phyloP scores from a whole-genome alignment of 2,113 vertebrate genomes.

The Sander vitreus region DNA sequence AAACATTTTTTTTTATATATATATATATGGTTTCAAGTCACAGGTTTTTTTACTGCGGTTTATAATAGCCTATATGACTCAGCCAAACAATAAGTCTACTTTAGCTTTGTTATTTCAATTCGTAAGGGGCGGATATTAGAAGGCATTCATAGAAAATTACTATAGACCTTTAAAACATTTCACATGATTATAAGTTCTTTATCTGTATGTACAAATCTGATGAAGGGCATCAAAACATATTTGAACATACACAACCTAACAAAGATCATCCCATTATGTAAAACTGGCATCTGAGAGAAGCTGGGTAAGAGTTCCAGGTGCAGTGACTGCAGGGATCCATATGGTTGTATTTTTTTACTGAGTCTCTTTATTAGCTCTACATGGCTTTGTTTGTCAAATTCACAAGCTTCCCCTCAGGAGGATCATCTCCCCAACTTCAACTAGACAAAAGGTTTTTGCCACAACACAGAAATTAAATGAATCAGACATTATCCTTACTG shows the following conservation, averaged over 20 bases:
- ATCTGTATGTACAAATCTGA: slow-evolving; percentile 72
- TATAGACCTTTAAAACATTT: slow-evolving; percentile 39
- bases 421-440: slow-evolving; percentile 31
- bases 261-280: slow-evolving; percentile 54
- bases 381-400: slow-evolving; percentile 50
- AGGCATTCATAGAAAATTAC: slow-evolving; percentile 37
- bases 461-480: slow-evolving; percentile 51
- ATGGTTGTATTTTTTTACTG: too few relatives aligned
- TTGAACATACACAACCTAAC: slow-evolving; percentile 60
- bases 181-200: slow-evolving; percentile 59
- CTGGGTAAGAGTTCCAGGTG: slow-evolving; percentile 54
- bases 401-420: slow-evolving; percentile 27
- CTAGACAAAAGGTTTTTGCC: slow-evolving; percentile 42
- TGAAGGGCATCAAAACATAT: slow-evolving; percentile 60
- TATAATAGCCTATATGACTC: slow-evolving; percentile 3
- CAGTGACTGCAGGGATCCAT: slow-evolving; percentile 52
- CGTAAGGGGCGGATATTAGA: slow-evolving; percentile 12
- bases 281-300: slow-evolving; percentile 56
- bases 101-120: slow-evolving; percentile 11
- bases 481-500: slow-evolving; percentile 44
- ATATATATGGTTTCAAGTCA: slow-evolving; percentile 4
- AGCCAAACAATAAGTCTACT: slow-evolving; percentile 16
- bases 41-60: slow-evolving; percentile 9
- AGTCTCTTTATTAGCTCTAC: slow-evolving; percentile 55
- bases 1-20: too few relatives aligned